Base-by-base conservation (phyloP, 1,140 invertebrate species). In the Drosophila pachea region DNA sequence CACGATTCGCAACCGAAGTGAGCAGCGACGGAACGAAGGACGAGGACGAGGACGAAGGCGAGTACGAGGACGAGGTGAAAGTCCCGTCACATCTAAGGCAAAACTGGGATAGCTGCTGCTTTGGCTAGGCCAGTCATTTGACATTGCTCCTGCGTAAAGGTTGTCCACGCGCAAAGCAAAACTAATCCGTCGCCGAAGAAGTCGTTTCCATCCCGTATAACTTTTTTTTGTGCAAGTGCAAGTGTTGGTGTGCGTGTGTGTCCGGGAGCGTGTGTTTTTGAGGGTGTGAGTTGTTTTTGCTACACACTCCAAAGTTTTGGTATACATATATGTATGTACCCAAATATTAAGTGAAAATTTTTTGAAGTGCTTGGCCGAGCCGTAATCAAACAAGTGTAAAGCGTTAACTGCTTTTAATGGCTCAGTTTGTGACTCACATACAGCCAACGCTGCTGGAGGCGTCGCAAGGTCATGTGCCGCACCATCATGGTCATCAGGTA, bases 371-470 rank as follows among this genome's bases (percentile, higher is more conserved):
- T 52, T 66, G 56, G 52, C 50, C 7, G 35, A 59, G 38, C 38
- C 33, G 7, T 59, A 73, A 61, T 73, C 64, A 76, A 78, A 79
- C 65, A 84, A 84, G 76, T 84, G 73, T 56, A 69, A 70, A 43
- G 4, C 42, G 50, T 50, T 72, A 73, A 76, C 65, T 47, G 55
- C 45, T 64, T 66, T 43, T 69, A 33, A 43, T 92, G 91, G 91
- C 91, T 43, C 91, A 92, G 83, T 92, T 92, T 71, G 91, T 92
- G 54, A 92, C 91, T 45, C 91, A 92, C 77, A 91, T 92, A 72
- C 91, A 92, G 81, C 91, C 91, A 32, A 92, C 91, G 32, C 73
- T 92, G 84, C 71, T 91, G 81, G 91, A 92, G 76, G 89, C 91
- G 12, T 90, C 91, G 33, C 91, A 91, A 72, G 91, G 91, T 76